Percentiles rank a stretch among this genome's conserved stretches.
Evolutionary conservation across 2,888 invertebrate genomes (phyloP).

Genomic region (Nomada fucata): DNA sequence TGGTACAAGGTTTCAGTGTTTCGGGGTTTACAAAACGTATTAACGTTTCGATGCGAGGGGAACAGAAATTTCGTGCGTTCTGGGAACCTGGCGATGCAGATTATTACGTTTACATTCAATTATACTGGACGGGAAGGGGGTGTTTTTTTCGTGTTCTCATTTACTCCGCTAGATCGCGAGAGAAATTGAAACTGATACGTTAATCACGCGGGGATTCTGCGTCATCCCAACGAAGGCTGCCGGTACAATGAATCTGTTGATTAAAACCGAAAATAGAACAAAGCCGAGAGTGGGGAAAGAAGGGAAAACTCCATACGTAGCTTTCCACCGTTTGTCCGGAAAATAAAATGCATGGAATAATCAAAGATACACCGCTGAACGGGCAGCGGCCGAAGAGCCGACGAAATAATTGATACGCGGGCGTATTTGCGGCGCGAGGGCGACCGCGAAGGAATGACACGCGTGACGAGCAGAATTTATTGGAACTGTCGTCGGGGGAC

Average conservation of each 20-base stretch:
- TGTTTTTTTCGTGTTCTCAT: no score
- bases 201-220: no score
- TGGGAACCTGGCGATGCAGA: no score
- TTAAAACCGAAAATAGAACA: not conserved
- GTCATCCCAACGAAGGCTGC: not conserved
- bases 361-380: not conserved
- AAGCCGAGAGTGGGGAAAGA: not conserved
- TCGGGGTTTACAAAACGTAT: no score
- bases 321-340: not conserved
- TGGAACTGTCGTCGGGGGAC: slow-evolving; percentile 21
- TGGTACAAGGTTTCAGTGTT: no score
- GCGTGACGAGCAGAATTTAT: slow-evolving; percentile 43
- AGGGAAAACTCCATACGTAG: not conserved
- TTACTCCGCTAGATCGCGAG: no score
- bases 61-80: no score
- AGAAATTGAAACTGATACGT: no score
- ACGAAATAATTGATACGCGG: slow-evolving; percentile 28
- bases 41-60: no score
- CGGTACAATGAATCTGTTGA: no score
- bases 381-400: not conserved
- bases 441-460: slow-evolving; percentile 19
- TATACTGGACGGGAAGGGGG: no score
- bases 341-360: slow-evolving; percentile 14
- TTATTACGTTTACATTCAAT: no score
- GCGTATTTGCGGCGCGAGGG: not conserved